Evolutionary conservation across 2,888 invertebrate species (phyloP).

Genomic region (Mimachlamys varia): DNA sequence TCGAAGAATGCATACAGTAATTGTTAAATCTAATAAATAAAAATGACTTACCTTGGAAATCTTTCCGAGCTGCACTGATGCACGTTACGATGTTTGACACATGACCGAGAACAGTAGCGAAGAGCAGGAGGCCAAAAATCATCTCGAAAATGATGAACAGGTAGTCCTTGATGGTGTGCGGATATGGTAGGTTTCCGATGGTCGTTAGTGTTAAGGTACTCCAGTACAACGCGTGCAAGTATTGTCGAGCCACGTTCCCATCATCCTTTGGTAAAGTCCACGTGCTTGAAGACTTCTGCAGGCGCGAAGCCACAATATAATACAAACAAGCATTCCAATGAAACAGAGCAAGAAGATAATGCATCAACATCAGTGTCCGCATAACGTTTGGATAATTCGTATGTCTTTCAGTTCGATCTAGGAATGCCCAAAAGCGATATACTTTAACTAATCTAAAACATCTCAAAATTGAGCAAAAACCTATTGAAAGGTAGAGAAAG

Average conservation of each 20-base stretch:
- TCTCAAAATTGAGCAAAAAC: conserved; percentile 95
- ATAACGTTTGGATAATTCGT: conserved; percentile 99
- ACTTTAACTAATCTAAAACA: conserved; percentile 98
- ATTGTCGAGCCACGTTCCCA: conserved; percentile 86
- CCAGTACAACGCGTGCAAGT: conserved; percentile 99
- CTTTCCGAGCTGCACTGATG: conserved; percentile 97
- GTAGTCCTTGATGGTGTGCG: conserved; percentile 96
- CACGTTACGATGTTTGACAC: conserved; percentile 99
- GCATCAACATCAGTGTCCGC: conserved; percentile 82
- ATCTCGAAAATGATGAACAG: conserved; percentile 97
- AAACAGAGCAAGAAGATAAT: conserved; percentile 98
- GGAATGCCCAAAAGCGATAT: conserved; percentile 98
- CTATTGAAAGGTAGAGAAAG: conserved; percentile 98
- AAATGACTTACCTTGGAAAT: conserved; percentile 93
- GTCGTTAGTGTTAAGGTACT: conserved; percentile 97
- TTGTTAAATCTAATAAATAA: background rate
- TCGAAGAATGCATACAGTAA: background rate
- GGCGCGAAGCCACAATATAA: conserved; percentile 86
- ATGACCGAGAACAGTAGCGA: conserved; percentile 97
- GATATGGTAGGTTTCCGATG: conserved; percentile 95
- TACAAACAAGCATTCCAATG: conserved; percentile 99
- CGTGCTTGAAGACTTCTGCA: conserved; percentile 53
- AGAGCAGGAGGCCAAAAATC: conserved; percentile 95
- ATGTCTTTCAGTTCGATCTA: conserved; percentile 98
- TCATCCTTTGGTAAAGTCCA: conserved; percentile 75